These are phyloP conservation scores for Blennius ocellaris DNA, from an alignment of 2,113 vertebrate genomes.

Conservation along the genomic window DNA sequence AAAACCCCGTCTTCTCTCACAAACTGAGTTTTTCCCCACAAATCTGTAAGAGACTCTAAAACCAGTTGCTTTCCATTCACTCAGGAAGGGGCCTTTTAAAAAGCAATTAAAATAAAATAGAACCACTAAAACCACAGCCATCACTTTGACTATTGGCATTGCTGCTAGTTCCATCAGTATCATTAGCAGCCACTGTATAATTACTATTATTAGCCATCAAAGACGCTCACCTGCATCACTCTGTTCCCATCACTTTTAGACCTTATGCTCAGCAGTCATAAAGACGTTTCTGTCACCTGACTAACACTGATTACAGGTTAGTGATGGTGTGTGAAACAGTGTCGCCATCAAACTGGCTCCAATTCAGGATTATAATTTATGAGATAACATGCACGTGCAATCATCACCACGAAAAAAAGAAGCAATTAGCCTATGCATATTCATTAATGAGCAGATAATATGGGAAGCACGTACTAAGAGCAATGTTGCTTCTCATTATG, in stretches of 20 bases:
- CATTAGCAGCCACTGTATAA: slow-evolving; percentile 10
- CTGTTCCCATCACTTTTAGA: slow-evolving; percentile 5
- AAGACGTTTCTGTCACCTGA: slow-evolving; percentile 30
- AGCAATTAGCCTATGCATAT: neutral
- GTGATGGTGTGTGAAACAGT: slow-evolving; percentile 10
- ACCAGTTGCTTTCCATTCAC: neutral
- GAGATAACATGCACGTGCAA: neutral
- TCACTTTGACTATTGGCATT: slow-evolving; percentile 1
- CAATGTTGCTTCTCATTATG: neutral
- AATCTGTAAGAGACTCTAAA: neutral
- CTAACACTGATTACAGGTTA: slow-evolving; percentile 60
- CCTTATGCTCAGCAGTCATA: slow-evolving; percentile 9
- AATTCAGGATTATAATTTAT: slow-evolving; percentile 15
- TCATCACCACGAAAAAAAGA: neutral
- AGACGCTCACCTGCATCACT: slow-evolving; percentile 13
- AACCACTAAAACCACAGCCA: neutral
- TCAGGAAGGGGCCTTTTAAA: slow-evolving; percentile 1
- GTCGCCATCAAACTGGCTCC: neutral
- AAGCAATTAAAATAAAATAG: neutral
- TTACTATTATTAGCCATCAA: slow-evolving; percentile 28
- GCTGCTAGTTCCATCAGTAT: slow-evolving; percentile 1
- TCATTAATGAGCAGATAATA: neutral
- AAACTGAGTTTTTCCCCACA: neutral
- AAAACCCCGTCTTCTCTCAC: neutral
- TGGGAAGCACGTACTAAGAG: neutral